These are phyloP conservation scores for Sciurus carolinensis DNA, from an alignment of 2,797 vertebrate genomes.

Conservation along the genomic window DNA sequence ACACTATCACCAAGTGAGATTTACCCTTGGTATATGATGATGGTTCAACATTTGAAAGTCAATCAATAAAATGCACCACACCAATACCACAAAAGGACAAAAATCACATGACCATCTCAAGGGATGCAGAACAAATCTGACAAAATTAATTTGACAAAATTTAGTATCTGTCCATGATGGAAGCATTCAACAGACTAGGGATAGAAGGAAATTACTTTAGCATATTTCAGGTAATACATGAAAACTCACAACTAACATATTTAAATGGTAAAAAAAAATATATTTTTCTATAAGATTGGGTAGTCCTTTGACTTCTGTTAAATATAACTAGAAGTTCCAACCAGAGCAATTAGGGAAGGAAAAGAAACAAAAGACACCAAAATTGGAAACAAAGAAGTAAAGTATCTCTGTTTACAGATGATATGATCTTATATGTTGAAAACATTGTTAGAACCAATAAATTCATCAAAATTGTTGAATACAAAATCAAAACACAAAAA, in stretches of 20 bases:
- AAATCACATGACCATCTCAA: not conserved
- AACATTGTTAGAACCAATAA: not conserved
- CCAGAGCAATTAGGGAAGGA: not conserved
- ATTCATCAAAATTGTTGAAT: not conserved
- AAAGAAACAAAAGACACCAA: not conserved
- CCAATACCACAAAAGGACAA: no score
- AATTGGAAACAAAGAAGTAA: not conserved
- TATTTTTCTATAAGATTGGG: not conserved
- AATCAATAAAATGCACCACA: no score
- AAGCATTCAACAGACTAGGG: not conserved
- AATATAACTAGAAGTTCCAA: not conserved
- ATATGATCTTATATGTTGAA: not conserved
- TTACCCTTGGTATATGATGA: not conserved
- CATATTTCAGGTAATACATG: not conserved
- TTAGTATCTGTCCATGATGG: not conserved
- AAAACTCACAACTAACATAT: not conserved
- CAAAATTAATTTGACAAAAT: not conserved
- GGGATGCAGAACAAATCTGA: no score
- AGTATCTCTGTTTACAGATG: not conserved
- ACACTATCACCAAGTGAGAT: not conserved
- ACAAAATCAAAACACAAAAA: conserved; percentile 3
- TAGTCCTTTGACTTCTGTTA: not conserved
- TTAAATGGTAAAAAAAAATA: not conserved
- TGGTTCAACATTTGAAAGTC: not conserved
- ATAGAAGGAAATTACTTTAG: not conserved